Percentiles rank a stretch among this genome's conserved stretches.
Evolutionary conservation across 2,888 invertebrate genomes (phyloP).

Genomic region (Calephelis perditalis): DNA sequence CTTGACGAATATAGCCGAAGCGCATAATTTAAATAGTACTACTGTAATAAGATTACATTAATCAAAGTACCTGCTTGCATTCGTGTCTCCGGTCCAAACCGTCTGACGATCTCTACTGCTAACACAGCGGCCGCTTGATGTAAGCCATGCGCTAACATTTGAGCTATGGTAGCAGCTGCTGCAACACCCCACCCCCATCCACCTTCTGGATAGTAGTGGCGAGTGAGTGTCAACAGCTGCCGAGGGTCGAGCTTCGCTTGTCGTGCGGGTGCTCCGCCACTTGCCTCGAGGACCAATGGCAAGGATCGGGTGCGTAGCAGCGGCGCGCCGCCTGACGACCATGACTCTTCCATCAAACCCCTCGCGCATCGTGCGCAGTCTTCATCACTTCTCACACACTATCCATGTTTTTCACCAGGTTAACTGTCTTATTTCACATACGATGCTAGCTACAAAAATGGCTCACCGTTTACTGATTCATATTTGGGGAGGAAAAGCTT

Average conservation of each 20-base stretch:
- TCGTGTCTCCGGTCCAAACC: constrained; percentile 78
- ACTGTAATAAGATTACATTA: constrained; percentile 26
- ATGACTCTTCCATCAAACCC: constrained; percentile 76
- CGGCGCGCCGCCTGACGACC: constrained; percentile 77
- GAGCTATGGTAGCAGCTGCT: constrained; percentile 83
- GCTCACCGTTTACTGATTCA: constrained; percentile 2
- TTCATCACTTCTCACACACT: constrained; percentile 59
- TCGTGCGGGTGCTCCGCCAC: constrained; percentile 65
- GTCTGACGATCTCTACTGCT: constrained; percentile 75
- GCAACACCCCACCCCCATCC: constrained; percentile 93
- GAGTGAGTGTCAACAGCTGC: constrained; percentile 82
- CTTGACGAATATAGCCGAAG: no score
- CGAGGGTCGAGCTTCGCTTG: constrained; percentile 74
- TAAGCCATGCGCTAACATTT: constrained; percentile 86
- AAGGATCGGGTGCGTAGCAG: constrained; percentile 82
- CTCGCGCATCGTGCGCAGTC: constrained; percentile 66
- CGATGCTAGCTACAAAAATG: neutral
- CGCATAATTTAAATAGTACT: no score
- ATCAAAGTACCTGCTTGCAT: constrained; percentile 79
- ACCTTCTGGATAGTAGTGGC: constrained; percentile 92
- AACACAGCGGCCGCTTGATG: constrained; percentile 82
- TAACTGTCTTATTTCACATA: neutral
- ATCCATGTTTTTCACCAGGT: constrained; percentile 58
- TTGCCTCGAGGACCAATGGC: constrained; percentile 80
- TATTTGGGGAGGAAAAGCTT: no score